phyloP scores from a whole-genome alignment of 2,113 vertebrate species.

The Melanostigma gelatinosum region DNA sequence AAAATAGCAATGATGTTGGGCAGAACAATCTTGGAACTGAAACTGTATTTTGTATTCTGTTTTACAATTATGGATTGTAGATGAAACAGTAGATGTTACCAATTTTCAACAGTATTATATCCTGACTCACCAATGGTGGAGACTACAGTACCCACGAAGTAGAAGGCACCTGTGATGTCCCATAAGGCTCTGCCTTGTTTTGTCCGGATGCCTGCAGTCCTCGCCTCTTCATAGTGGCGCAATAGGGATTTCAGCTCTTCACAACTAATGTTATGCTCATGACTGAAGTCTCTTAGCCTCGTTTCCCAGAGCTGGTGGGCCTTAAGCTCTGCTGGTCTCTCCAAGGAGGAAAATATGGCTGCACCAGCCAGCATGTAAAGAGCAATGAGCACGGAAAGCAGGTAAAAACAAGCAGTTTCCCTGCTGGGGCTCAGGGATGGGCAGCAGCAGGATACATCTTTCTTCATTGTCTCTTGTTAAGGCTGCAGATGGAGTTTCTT shows the following conservation, averaged over 20 bases:
- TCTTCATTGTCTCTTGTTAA: constrained; percentile 39
- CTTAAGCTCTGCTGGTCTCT: constrained; percentile 87
- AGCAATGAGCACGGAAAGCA: constrained; percentile 86
- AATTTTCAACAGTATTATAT: background rate
- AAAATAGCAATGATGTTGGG: background rate
- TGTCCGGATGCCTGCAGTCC: constrained; percentile 85
- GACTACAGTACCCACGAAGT: constrained; percentile 91
- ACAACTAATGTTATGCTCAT: constrained; percentile 83
- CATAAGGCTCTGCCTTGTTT: constrained; percentile 87
- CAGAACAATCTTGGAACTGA: background rate
- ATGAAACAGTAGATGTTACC: background rate
- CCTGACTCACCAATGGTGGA: constrained; percentile 89
- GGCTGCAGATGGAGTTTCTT: background rate
- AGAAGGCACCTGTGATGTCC: constrained; percentile 91
- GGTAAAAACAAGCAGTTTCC: constrained; percentile 79
- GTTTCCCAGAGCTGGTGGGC: constrained; percentile 86
- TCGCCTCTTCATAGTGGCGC: constrained; percentile 87
- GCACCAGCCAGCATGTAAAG: constrained; percentile 89
- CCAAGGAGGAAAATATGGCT: constrained; percentile 89
- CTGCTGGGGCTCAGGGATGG: constrained; percentile 21
- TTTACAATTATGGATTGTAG: background rate
- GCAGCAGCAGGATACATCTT: constrained; percentile 20
- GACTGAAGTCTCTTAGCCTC: constrained; percentile 86
- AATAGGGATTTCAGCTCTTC: constrained; percentile 86
- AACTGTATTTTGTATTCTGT: background rate